Evolutionary conservation across 2,797 vertebrate species (phyloP).

Genomic region (Mus minutoides): DNA sequence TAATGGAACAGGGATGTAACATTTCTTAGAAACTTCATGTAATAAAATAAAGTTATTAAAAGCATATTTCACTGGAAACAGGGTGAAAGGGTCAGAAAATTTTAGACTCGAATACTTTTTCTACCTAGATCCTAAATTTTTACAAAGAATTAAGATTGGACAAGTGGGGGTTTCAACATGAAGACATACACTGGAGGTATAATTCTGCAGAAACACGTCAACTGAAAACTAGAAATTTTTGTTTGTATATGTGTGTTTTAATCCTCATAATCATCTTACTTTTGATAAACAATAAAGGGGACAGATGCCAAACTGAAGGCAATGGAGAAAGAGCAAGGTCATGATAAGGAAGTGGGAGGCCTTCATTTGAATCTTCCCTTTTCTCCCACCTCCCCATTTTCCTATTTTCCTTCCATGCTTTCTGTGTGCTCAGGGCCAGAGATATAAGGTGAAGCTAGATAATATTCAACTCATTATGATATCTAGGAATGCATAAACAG

Average conservation of each 20-base stretch:
- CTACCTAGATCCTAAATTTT: slow-evolving; percentile 42
- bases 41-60: slow-evolving; percentile 48
- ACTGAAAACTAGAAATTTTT: not conserved
- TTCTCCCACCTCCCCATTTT: not conserved
- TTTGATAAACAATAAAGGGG: slow-evolving; percentile 36
- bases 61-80: slow-evolving; percentile 38
- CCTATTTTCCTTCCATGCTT: not conserved
- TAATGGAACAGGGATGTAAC: not conserved
- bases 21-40: slow-evolving; percentile 31
- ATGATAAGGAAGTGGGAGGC: not conserved
- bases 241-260: not conserved
- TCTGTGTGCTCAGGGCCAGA: not conserved
- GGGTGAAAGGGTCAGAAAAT: slow-evolving; percentile 44
- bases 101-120: slow-evolving; percentile 28
- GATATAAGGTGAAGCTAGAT: slow-evolving; percentile 52
- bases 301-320: not conserved
- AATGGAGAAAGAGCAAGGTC: not conserved
- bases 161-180: not conserved
- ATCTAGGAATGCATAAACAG: not conserved
- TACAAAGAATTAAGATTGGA: slow-evolving; percentile 53
- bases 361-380: not conserved
- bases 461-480: slow-evolving; percentile 32
- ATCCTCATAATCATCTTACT: slow-evolving; percentile 8
- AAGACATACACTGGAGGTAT: slow-evolving; percentile 46
- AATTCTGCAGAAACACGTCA: slow-evolving; percentile 7